phyloP scores from a whole-genome alignment of 2,113 vertebrate species.

The Callipepla squamata region DNA sequence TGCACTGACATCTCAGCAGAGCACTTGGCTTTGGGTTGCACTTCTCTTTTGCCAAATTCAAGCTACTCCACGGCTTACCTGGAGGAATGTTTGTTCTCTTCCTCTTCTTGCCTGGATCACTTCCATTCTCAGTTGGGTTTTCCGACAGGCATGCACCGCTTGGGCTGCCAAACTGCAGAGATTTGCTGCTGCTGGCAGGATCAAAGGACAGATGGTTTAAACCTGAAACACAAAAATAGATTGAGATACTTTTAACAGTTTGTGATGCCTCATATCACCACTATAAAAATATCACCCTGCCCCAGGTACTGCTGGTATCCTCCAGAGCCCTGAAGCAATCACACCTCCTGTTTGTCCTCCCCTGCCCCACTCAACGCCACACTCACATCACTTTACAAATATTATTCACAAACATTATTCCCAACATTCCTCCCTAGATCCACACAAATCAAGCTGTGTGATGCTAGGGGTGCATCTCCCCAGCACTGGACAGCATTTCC shows the following conservation, averaged over 20 bases:
- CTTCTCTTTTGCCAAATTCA: fast-evolving
- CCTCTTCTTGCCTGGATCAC: slow-evolving; percentile 86
- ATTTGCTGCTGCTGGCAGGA: slow-evolving; percentile 82
- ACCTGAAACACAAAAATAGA: slow-evolving; percentile 76
- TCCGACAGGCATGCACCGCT: slow-evolving; percentile 76
- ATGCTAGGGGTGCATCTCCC: not conserved
- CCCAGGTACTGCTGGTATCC: not conserved
- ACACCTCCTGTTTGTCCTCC: not conserved
- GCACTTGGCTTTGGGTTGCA: fast-evolving
- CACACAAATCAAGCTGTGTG: not conserved
- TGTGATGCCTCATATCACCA: not conserved
- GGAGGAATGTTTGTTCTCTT: slow-evolving; percentile 82
- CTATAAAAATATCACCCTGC: not conserved
- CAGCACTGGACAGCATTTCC: not conserved
- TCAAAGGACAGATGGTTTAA: slow-evolving; percentile 89
- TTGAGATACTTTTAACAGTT: not conserved
- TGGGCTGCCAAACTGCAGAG: slow-evolving; percentile 82
- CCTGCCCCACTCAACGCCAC: not conserved
- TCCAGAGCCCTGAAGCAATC: not conserved
- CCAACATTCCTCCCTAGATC: not conserved
- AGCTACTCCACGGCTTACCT: slow-evolving; percentile 76
- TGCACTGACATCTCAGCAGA: not conserved
- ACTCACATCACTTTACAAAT: not conserved
- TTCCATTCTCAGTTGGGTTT: slow-evolving; percentile 82
- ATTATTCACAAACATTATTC: not conserved